Evolutionary conservation across 1,140 invertebrate genomes (phyloP), one percentile per base, ranked within the genome.

Genomic region (Tenebrio molitor): DNA sequence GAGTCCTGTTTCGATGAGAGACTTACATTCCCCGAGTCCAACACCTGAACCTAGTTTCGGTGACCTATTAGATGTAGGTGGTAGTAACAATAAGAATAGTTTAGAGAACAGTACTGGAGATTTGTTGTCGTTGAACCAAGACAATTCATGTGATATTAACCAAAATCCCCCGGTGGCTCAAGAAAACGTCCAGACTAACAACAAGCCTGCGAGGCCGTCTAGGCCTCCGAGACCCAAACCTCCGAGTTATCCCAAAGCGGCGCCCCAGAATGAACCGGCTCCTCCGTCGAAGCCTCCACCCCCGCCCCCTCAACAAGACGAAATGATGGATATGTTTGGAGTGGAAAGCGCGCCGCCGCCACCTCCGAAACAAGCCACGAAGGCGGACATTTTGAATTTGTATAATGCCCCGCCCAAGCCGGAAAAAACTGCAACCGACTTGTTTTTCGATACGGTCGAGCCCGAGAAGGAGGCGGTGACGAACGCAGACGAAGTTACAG

Each of bases 11-110:
- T 89, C 92, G 8, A 92, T 93, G 84, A 83, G 90, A 39, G 91
- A 92, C 75, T 85, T 92, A 14, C 92, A 93, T 80, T 93, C 93
- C 0, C 93, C 93, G 0, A 94, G 92, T 74, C 93, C 93, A 0
- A 95, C 93, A 1, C 93, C 93, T 0, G 92, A 94, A 71, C 89
- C 89, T 34, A 85, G 84, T 21, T 88, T 89, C 68, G 90, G 88
- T 5, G 91, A 93, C 82, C 83, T 92, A 8, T 77, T 92, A 1
- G 88, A 89, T 67, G 88, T 90, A 0, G 88, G 89, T 65, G 88
- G 89, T 0, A 85, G 78, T 23, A 84, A 86, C 42, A 50, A 34
- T 1, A 80, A 74, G 71, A 46, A 63, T 19, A 29, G 73, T 25
- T 12, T 14, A 10, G 14, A 70, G 15, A 69, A 33, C 15, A 65